Base-by-base conservation (phyloP, 2,888 invertebrate genomes). In the Tenthredo amoena region DNA sequence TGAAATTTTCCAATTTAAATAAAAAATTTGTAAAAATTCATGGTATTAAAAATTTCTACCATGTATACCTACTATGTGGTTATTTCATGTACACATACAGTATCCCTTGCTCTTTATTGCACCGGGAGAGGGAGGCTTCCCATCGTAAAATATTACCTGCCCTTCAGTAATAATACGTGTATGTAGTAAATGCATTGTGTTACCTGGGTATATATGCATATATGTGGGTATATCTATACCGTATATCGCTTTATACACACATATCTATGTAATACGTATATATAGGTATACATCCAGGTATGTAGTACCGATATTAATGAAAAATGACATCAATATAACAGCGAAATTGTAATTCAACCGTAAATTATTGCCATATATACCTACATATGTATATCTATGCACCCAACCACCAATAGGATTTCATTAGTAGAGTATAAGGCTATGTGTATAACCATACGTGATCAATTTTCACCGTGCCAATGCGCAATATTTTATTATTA, bases 291-390 rank as follows among this genome's bases (percentile, higher is more conserved):
- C 5, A 9, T 7, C 40, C 40, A 47, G 47, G n/a, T 55, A 55
- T 34, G 12, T 68, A 68, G 68, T 18, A 1, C 18, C 31, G 68
- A 68, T 68, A 68, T 68, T 68, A 68, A 68, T 68, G 68, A 68
- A 68, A 34, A 68, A 68, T 68, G 68, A 68, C 34, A 34, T 68
- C 18, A 68, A 68, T 68, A 68, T 68, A 68, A 6, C 31, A 68
- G 68, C 68, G 34, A 68, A 74, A 74, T 74, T 43, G 40, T 74
- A 74, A 74, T 74, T 74, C 72, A 43, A 74, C 72, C 21, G 72
- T 74, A 31, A 74, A 74, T 74, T 74, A 74, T 74, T 74, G 72
- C 72, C 72, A 43, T 43, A 74, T 43, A 55, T 55, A 55, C 7
- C n/a, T n/a, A 55, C n/a, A 55, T 7, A 1, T 7, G 6, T n/a